These are phyloP conservation scores for Macrotrachela quadricornifera DNA, from an alignment of 1,140 invertebrate genomes.

Conservation along the genomic window DNA sequence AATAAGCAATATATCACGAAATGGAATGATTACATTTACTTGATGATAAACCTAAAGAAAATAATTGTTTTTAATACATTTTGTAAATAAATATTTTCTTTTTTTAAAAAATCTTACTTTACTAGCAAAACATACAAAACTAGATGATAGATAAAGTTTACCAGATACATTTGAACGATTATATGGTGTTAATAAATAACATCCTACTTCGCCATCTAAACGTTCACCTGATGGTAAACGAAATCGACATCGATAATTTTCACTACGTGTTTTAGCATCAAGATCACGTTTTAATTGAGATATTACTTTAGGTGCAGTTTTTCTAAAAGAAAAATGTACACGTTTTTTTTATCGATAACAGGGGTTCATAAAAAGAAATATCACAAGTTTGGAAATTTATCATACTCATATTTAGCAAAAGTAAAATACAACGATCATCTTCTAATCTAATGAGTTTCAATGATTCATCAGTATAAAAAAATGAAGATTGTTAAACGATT, in stretches of 20 bases:
- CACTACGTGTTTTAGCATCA: slow-evolving; percentile 74
- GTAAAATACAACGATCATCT: too few species aligned
- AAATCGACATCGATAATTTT: slow-evolving; percentile 51
- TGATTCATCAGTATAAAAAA: too few species aligned
- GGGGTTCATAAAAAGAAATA: neutral
- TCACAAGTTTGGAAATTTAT: neutral
- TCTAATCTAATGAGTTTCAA: too few species aligned
- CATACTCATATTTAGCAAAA: slow-evolving; percentile 3
- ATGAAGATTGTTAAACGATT: too few species aligned
- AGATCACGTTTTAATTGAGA: slow-evolving; percentile 76
- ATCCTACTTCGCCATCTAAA: slow-evolving; percentile 69
- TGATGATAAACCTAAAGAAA: slow-evolving; percentile 51
- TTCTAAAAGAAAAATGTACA: slow-evolving; percentile 28
- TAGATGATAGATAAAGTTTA: slow-evolving; percentile 70
- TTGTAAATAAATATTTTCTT: too few species aligned
- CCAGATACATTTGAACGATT: slow-evolving; percentile 70
- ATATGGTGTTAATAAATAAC: slow-evolving; percentile 78
- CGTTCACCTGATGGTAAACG: slow-evolving; percentile 64
- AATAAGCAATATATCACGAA: slow-evolving; percentile 49
- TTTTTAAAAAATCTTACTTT: slow-evolving; percentile 39
- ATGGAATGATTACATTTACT: slow-evolving; percentile 64
- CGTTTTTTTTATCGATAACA: slow-evolving; percentile 5
- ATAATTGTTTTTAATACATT: neutral
- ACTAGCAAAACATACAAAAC: slow-evolving; percentile 87
- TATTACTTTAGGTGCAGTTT: slow-evolving; percentile 60